phyloP scores from a whole-genome alignment of 2,888 invertebrate species.

The Eulithis testata region DNA sequence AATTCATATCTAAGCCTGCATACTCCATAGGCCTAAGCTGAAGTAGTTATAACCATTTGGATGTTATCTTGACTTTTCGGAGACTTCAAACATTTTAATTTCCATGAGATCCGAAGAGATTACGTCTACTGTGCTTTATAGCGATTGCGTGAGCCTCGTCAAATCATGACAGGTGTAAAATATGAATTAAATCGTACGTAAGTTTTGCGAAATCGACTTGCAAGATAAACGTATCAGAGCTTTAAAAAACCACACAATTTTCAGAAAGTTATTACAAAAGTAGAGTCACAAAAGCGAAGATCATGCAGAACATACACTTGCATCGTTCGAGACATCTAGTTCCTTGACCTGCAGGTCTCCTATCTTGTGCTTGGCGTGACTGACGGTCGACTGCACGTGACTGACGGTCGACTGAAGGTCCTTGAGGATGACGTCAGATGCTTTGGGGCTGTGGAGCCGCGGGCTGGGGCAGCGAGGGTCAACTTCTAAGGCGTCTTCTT shows the following conservation, averaged over 20 bases:
- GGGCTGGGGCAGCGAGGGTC: conserved; percentile 42
- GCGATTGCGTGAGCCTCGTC: too few relatives aligned
- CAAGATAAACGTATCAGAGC: not conserved
- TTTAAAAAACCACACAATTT: not conserved
- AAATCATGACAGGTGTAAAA: too few relatives aligned
- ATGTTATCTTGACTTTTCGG: too few relatives aligned
- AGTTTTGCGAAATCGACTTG: too few relatives aligned
- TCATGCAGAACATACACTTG: conserved; percentile 79
- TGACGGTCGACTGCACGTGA: conserved; percentile 65
- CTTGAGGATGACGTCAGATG: conserved; percentile 64
- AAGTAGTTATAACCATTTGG: too few relatives aligned
- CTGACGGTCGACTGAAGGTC: conserved; percentile 75
- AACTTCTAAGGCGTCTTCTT: conserved; percentile 73
- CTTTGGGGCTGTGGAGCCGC: conserved; percentile 64
- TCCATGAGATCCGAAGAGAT: too few relatives aligned
- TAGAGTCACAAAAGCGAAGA: conserved; percentile 57
- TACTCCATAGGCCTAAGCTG: too few relatives aligned
- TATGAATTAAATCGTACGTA: too few relatives aligned
- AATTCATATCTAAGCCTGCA: too few relatives aligned
- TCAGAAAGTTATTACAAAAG: not conserved
- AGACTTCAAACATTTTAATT: too few relatives aligned
- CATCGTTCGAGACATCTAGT: conserved; percentile 45
- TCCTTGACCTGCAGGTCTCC: conserved; percentile 85
- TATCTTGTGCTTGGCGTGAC: conserved; percentile 86
- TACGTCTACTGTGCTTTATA: too few relatives aligned